Evolutionary conservation across 30 jellyfish, hydroid and myxozoan species (phyloP), one percentile per base, ranked within the genome.

Genomic region (Clytia hemisphaerica): DNA sequence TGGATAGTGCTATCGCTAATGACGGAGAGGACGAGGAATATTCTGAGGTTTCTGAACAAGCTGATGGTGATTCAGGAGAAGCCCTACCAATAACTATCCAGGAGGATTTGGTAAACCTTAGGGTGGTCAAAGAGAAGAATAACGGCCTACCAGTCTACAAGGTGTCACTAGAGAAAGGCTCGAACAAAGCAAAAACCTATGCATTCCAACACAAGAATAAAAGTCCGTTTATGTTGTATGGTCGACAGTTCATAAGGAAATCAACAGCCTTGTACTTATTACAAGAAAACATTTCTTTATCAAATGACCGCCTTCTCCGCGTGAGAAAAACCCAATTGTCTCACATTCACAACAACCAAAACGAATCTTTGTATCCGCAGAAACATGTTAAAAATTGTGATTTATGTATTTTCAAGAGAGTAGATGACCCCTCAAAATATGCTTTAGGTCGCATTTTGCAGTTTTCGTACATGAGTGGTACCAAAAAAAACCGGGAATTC

Each of bases 171-270:
- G n/a, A n/a, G n/a, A n/a, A n/a, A n/a, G n/a, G n/a, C n/a, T n/a
- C n/a, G n/a, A n/a, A n/a, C n/a, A n/a, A n/a, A n/a, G n/a, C n/a
- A n/a, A n/a, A n/a, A n/a, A n/a, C n/a, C n/a, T n/a, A n/a, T n/a
- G n/a, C n/a, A 16, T 32, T 19, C 54, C 58, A 18, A 12, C n/a
- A 25, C 18, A 30, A 32, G 6, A 33, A 38, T 45, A 67, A 67
- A 54, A 29, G 42, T n/a, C 79, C 68, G 46, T 67, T 67, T 67
- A 22, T 67, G 67, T 14, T 6, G 79, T 67, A 67, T 24, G 48
- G 48, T 33, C 31, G 67, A 31, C 47, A 49, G 30, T 64, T n/a
- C 64, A 49, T 49, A 49, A 49, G 64, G 22, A 49, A 7, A n/a
- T n/a, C 32, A n/a, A 49, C 64, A n/a, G 64, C 64, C 10, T 49